These are phyloP conservation scores for Lymantria monacha DNA, from an alignment of 2,888 invertebrate genomes.

Conservation along the genomic window DNA sequence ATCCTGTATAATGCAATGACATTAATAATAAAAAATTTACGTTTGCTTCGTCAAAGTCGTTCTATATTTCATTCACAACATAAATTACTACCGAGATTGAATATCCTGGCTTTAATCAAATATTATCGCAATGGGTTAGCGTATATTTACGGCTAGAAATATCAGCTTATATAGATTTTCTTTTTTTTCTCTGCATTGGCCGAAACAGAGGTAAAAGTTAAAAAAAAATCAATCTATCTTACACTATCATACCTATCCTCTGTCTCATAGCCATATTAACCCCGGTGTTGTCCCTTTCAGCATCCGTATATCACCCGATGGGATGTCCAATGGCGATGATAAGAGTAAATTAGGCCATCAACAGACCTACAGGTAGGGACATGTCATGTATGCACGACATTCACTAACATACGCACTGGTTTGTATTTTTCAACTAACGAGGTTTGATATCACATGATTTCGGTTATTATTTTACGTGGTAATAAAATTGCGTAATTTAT, in stretches of 20 bases:
- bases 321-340: conserved; percentile 85
- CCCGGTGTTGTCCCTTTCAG: conserved; percentile 83
- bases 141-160: conserved; percentile 16
- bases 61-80: too few species aligned
- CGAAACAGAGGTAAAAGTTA: conserved; percentile 74
- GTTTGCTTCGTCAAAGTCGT: too few species aligned
- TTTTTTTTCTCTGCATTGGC: conserved; percentile 68
- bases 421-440: conserved; percentile 7
- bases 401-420: conserved; percentile 37
- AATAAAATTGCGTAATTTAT: conserved; percentile 1
- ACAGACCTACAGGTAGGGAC: conserved; percentile 91
- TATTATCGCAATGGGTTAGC: not conserved
- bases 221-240: conserved; percentile 33
- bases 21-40: too few species aligned
- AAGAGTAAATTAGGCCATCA: conserved; percentile 86
- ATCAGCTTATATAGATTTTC: conserved; percentile 46
- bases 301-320: conserved; percentile 83
- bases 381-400: conserved; percentile 44
- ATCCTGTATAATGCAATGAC: too few species aligned
- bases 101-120: not conserved
- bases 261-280: conserved; percentile 64
- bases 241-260: conserved; percentile 53
- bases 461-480: not conserved
- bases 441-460: conserved; percentile 26
- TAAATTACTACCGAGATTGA: too few species aligned